phyloP scores from a whole-genome alignment of 2,888 invertebrate species.

The Falcaria lacertinaria region DNA sequence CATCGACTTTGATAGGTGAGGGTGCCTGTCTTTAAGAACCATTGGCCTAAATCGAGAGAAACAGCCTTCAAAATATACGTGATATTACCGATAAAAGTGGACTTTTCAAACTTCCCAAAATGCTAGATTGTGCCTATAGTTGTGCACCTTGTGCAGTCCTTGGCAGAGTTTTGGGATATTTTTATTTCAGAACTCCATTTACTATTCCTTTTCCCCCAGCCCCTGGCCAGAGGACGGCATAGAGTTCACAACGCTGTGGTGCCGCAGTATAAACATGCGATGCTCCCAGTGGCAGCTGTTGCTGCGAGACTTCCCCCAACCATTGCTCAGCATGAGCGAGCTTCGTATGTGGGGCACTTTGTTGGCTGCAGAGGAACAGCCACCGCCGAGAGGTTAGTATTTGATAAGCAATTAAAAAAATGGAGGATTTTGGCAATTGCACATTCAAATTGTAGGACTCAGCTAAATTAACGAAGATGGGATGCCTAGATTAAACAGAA shows the following conservation, averaged over 20 bases:
- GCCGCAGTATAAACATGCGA: slow-evolving; percentile 89
- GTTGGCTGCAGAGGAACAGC: slow-evolving; percentile 92
- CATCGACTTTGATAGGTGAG: slow-evolving; percentile 80
- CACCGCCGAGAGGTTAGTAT: slow-evolving; percentile 81
- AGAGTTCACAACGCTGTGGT: slow-evolving; percentile 96
- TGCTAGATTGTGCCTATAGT: no score
- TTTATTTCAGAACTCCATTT: background rate
- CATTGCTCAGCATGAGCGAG: slow-evolving; percentile 90
- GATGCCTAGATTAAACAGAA: no score
- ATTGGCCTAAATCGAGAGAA: no score
- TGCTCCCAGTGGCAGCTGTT: slow-evolving; percentile 93
- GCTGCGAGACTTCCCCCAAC: slow-evolving; percentile 96
- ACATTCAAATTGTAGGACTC: no score
- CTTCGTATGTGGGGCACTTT: slow-evolving; percentile 94
- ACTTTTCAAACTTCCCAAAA: no score
- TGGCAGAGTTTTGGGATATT: no score
- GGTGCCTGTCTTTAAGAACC: background rate
- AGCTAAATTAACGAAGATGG: no score
- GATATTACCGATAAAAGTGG: no score
- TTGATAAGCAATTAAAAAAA: no score
- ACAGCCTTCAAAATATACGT: no score
- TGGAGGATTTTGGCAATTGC: no score
- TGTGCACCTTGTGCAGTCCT: no score
- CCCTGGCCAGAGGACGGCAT: slow-evolving; percentile 95
- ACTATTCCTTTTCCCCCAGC: slow-evolving; percentile 73